Base-by-base conservation (phyloP, 2,797 vertebrate species). In the Lepilemur septentrionalis region DNA sequence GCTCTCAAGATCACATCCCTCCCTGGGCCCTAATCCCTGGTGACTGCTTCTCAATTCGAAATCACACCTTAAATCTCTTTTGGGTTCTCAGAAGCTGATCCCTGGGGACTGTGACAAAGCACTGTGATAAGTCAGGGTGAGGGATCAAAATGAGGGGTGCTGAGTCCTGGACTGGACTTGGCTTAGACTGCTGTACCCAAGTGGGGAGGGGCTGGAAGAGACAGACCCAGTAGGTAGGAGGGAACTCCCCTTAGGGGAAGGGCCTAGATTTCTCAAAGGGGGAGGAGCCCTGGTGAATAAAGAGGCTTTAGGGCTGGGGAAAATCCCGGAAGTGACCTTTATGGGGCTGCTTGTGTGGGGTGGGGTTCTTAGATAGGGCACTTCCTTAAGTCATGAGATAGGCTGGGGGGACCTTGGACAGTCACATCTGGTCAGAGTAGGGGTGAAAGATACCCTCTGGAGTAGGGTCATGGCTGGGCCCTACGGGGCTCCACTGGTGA, bases 301-400 rank as follows among this genome's bases (percentile, higher is more conserved):
- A 52, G 48, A 96, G 35, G 78, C 55, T 89, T 86, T 88, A 41
- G 23, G 76, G 38, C 35, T 72, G 28, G 28, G 73, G 79, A 69
- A 84, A 84, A 94, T 89, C 67, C 83, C 0, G 4, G 89, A 95
- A 96, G 80, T 89, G 87, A 88, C 38, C 65, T 93, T 82, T 69
- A 83, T 22, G 25, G 69, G 84, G 81, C 59, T 91, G 88, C 57
- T 84, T 48, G 41, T 81, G 67, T 82, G 14, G 76, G 7, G 57
- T 76, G 63, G 46, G n/a, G 59, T 70, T 93, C 50, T 94, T 82
- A 73, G 55, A 73, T 18, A 89, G 93, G 28, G 25, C 15, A 82
- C 50, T 81, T 84, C 46, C 69, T 13, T 70, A 88, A 85, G 41
- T 43, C 88, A 63, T 35, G 28, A 57, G 50, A 94, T 57, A 57